Conservation (phyloP, 2,113 vertebrate species). For the Benitochromis conjunctus region DNA sequence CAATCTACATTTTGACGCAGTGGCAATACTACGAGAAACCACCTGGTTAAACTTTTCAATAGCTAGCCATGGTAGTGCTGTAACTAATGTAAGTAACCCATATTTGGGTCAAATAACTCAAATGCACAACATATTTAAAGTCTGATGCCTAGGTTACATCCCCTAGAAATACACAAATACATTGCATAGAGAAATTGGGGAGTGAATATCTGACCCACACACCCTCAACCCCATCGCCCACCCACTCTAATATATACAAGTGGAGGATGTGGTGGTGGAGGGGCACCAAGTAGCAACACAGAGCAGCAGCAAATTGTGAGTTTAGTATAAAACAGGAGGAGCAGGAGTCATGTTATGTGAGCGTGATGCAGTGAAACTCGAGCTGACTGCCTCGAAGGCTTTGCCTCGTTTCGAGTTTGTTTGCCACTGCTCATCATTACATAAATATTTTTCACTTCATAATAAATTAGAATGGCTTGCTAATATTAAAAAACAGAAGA, state of each 20-base stretch:
- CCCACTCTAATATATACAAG: not conserved
- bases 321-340: not conserved
- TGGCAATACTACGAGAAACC: not conserved
- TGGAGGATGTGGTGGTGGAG: not conserved
- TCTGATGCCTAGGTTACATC: not conserved
- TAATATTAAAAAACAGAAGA: not conserved
- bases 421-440: not conserved
- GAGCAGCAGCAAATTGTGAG: not conserved
- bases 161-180: not conserved
- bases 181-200: not conserved
- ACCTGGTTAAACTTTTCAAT: not conserved
- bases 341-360: not conserved
- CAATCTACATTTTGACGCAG: not conserved
- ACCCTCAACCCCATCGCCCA: not conserved
- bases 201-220: not conserved
- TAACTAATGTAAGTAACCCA: not conserved
- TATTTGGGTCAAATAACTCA: not conserved
- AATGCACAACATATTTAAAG: not conserved
- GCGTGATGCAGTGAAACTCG: not conserved
- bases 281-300: not conserved
- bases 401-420: not conserved
- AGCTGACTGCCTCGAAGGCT: not conserved
- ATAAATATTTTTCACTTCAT: not conserved
- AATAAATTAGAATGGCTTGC: not conserved
- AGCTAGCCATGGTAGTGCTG: not conserved